A percentile compares a stretch with the other conserved stretches of the same genome.
These are phyloP conservation scores for Crenuchus spilurus DNA, from an alignment of 2,797 vertebrate genomes.

Conservation along the genomic window DNA sequence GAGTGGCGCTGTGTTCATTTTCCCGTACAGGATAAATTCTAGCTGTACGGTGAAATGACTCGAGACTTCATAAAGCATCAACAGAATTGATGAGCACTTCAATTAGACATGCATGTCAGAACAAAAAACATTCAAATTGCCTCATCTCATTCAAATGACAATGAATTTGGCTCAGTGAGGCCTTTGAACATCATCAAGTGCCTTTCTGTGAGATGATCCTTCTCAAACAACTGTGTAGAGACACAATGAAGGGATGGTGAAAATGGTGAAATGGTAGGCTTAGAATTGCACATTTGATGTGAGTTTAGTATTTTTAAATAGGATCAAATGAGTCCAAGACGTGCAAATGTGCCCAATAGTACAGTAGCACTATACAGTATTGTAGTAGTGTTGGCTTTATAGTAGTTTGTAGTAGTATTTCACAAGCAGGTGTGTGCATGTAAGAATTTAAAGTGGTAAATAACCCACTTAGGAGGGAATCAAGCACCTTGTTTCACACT, in stretches of 20 bases:
- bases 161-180: not conserved
- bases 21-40: not conserved
- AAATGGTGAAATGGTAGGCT: not conserved
- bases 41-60: not conserved
- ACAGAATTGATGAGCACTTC: not conserved
- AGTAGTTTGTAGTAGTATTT: not conserved
- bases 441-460: conserved; percentile 52
- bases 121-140: conserved; percentile 3
- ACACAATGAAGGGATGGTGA: not conserved
- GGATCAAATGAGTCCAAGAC: not conserved
- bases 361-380: not conserved
- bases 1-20: not conserved
- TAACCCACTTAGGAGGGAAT: not conserved
- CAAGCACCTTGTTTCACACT: not conserved
- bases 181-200: not conserved
- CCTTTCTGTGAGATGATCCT: not conserved
- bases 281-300: not conserved
- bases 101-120: not conserved
- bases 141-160: not conserved
- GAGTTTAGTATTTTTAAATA: not conserved
- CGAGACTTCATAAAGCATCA: not conserved
- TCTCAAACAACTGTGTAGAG: not conserved
- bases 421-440: conserved; percentile 10
- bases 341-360: not conserved
- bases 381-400: not conserved